A percentile compares a stretch with the other conserved stretches of the same genome.
phyloP scores from a whole-genome alignment of 2,113 vertebrate genomes.

The Lophura nycthemera region DNA sequence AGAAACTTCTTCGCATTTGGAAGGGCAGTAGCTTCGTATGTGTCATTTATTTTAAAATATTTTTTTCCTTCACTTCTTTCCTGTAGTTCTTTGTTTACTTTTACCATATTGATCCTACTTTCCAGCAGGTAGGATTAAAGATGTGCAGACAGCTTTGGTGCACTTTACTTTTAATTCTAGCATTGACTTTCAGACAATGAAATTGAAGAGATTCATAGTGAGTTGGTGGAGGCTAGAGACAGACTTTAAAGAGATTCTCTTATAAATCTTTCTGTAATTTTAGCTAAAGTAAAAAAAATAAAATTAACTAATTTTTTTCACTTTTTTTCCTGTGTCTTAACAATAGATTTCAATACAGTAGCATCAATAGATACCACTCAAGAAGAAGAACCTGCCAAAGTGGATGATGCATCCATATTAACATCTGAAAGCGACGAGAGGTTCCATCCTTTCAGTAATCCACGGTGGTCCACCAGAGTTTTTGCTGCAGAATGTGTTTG shows the following conservation, averaged over 20 bases:
- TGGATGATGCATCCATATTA: conserved; percentile 85
- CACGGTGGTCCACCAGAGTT: conserved; percentile 91
- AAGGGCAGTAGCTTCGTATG: not conserved
- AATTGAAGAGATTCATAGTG: not conserved
- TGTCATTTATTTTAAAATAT: not conserved
- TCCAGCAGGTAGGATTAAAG: not conserved
- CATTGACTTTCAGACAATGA: not conserved
- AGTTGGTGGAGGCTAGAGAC: not conserved
- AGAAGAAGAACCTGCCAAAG: conserved; percentile 84
- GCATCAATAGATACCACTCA: conserved; percentile 81
- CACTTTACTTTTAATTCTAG: not conserved
- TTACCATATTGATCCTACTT: not conserved
- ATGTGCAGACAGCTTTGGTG: not conserved
- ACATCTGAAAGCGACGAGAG: conserved; percentile 76
- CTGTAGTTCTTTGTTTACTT: not conserved
- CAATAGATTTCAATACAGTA: conserved; percentile 76
- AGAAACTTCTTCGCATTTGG: not conserved
- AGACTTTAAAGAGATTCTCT: not conserved
- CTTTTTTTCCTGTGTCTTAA: conserved; percentile 1
- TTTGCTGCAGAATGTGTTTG: conserved; percentile 91
- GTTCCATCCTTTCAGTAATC: conserved; percentile 83
- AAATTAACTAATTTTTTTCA: not conserved
- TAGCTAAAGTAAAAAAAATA: not conserved
- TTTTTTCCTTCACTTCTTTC: not conserved
- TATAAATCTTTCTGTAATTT: not conserved